These are phyloP conservation scores for Idris sp. DNA, from an alignment of 1,140 invertebrate genomes.

Conservation along the genomic window DNA sequence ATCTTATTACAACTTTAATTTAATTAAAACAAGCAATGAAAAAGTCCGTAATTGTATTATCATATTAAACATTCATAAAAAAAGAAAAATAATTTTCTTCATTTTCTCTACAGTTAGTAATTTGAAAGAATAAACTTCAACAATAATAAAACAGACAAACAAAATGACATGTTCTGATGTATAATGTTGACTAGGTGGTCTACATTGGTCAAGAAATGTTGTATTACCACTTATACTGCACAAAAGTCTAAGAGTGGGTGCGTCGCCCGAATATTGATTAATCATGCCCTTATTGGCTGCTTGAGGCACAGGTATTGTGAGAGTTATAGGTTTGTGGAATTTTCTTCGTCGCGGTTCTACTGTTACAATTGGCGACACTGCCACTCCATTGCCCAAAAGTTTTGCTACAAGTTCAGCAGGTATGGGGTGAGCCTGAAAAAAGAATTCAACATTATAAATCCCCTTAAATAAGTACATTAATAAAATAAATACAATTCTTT, in stretches of 20 bases:
- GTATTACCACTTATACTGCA: constrained; percentile 97
- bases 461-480: constrained; percentile 48
- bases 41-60: no score
- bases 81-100: no score
- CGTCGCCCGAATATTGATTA: constrained; percentile 90
- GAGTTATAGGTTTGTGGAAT: constrained; percentile 97
- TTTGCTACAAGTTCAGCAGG: constrained; percentile 97
- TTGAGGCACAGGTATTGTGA: constrained; percentile 95
- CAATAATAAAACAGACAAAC: no score
- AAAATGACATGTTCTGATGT: no score
- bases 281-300: constrained; percentile 92
- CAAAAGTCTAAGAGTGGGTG: constrained; percentile 91
- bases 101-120: no score
- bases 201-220: no score
- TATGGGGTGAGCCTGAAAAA: constrained; percentile 95
- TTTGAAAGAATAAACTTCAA: constrained; percentile 7
- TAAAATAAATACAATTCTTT: no score
- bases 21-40: no score
- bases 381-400: constrained; percentile 97
- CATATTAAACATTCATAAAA: no score
- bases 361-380: constrained; percentile 98
- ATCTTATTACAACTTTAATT: no score
- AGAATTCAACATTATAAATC: constrained; percentile 63
- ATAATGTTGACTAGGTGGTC: no score
- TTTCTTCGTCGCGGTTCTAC: constrained; percentile 96